Base-by-base conservation (phyloP, 2,888 invertebrate species). In the Anoncus sp. region DNA sequence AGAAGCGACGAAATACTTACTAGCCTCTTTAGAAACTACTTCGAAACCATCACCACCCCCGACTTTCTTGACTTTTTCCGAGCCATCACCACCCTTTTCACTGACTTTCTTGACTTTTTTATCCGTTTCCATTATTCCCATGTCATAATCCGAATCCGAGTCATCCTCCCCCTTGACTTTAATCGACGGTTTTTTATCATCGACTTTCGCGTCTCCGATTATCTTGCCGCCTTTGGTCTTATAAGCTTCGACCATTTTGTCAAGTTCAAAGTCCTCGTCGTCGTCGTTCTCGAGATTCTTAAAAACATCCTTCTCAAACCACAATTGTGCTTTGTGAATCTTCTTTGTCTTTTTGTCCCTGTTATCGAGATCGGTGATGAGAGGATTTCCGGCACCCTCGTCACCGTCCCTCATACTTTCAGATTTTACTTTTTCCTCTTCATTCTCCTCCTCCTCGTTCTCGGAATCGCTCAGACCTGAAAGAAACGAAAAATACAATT, bases 281-380 rank as follows among this genome's bases (percentile, higher is more conserved):
- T 95, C 95, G 73, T 97, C 97, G 77, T 95, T 94, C 82, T 96
- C 94, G 22, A 98, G 91, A 85, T 96, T 94, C 88, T 96, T 96
- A 82, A 98, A 96, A 82, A 94, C 94, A 80, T 97, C 97, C 87
- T 97, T 96, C 87, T 97, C 95, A 91, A 97, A 97, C 97, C 98
- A 98, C 38, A 97, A 91, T 84, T 97, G 94, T 0, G 97, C 97
- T 89, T 97, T 96, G 84, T 95, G 94, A 16, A 95, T 93, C 18
- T 95, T 93, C 84, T 95, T 96, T 5, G 95, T 94, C 65, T 95
- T 94, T 79, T 95, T 95, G 81, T 96, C 95, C 3, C 96, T 93
- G 74, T 94, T 93, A 88, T 97, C 97, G 51, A 97, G 92, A 85
- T 97, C 97, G 9, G 96, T 96, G 35, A 97, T 93, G 0, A 97